These are phyloP conservation scores for Aphelenchoides bicaudatus DNA, from an alignment of 2,888 invertebrate species.

Conservation along the genomic window DNA sequence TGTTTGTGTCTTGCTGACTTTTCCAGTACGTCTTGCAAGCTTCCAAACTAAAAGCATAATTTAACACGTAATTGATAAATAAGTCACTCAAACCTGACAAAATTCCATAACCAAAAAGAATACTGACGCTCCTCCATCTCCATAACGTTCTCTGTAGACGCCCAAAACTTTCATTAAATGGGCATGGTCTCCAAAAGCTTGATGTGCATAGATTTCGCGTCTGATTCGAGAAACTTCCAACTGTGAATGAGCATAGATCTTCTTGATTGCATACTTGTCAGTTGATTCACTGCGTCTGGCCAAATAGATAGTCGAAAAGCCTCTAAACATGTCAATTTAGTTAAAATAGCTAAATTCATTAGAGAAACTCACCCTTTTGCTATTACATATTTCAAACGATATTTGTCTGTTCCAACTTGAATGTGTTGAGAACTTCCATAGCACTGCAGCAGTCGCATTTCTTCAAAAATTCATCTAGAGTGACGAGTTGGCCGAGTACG, in stretches of 20 bases:
- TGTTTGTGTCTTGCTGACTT: not conserved
- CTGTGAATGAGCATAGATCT: constrained; percentile 36
- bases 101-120: constrained; percentile 17
- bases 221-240: constrained; percentile 36
- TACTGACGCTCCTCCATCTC: constrained; percentile 8
- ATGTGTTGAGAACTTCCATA: constrained; percentile 17
- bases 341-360: constrained; percentile 5
- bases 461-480: not conserved
- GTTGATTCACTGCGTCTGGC: constrained; percentile 36
- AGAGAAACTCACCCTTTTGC: constrained; percentile 22
- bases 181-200: constrained; percentile 25
- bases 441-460: constrained; percentile 15
- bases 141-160: constrained; percentile 24
- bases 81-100: constrained; percentile 14
- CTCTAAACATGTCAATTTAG: constrained; percentile 28
- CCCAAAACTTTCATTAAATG: constrained; percentile 32
- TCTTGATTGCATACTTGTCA: constrained; percentile 46
- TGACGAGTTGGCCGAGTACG: too few species aligned
- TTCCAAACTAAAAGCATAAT: constrained; percentile 23
- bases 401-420: constrained; percentile 19
- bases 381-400: constrained; percentile 14
- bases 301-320: constrained; percentile 38
- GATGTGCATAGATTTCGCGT: constrained; percentile 31
- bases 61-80: not conserved
- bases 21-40: constrained; percentile 23